Evolutionary conservation across 2,113 vertebrate genomes (phyloP).

Genomic region (Anhinga rufa): DNA sequence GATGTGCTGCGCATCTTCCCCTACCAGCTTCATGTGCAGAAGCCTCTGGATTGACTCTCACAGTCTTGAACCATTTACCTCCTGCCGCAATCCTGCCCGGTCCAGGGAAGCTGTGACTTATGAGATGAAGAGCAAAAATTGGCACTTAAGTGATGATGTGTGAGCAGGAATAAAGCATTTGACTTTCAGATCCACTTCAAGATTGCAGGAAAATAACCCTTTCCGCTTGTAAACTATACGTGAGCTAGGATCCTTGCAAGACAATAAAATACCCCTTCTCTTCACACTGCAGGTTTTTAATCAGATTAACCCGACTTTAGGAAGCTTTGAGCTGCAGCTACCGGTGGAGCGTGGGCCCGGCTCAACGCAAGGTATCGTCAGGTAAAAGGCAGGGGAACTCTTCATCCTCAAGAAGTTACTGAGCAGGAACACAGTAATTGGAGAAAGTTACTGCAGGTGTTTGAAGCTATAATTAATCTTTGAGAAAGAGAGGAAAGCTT

Average conservation of each 20-base stretch:
- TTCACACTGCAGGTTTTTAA: not conserved
- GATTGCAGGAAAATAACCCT: not conserved
- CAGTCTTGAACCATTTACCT: not conserved
- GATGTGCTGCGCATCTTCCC: not conserved
- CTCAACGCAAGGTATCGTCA: not conserved
- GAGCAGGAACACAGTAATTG: not conserved
- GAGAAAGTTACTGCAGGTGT: not conserved
- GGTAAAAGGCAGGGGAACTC: not conserved
- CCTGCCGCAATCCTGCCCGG: not conserved
- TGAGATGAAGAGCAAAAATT: not conserved
- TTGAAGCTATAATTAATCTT: slow-evolving; percentile 23
- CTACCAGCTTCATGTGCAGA: not conserved
- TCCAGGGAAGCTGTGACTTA: not conserved
- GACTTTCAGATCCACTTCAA: not conserved
- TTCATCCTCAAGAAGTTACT: not conserved
- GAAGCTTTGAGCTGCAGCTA: not conserved
- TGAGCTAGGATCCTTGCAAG: not conserved
- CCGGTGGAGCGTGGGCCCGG: not conserved
- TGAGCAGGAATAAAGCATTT: not conserved
- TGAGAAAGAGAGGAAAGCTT: not conserved
- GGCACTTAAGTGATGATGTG: not conserved
- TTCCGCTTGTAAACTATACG: not conserved
- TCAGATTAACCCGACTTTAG: not conserved
- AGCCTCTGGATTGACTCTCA: not conserved
- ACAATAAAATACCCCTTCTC: not conserved